Conservation (phyloP, 2,888 invertebrate species). For the Torymus aiolomorphi region DNA sequence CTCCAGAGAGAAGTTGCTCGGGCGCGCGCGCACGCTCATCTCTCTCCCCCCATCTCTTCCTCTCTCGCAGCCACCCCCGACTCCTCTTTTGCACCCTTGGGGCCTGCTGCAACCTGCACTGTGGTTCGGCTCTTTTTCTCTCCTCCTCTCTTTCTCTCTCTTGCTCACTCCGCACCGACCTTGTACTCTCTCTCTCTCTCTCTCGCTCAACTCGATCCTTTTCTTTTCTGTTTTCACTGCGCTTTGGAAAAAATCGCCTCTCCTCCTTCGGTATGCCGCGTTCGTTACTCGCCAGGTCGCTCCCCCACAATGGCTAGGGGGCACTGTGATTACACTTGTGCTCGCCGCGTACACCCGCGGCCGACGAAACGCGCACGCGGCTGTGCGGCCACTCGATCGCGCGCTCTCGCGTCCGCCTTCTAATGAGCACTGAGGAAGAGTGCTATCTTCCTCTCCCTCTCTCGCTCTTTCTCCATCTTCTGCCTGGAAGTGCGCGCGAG, state of each 20-base stretch:
- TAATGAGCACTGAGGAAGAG: conserved; percentile 39
- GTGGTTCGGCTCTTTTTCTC: conserved; percentile 45
- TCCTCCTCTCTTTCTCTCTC: conserved; percentile 13
- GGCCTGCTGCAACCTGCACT: conserved; percentile 51
- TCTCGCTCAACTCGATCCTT: conserved; percentile 37
- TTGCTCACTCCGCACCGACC: conserved; percentile 43
- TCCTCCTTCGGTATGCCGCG: conserved; percentile 4
- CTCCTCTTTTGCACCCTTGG: conserved; percentile 53
- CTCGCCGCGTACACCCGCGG: conserved; percentile 60
- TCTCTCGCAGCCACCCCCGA: conserved; percentile 59
- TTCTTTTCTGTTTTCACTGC: conserved; percentile 51
- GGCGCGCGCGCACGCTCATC: conserved; percentile 57
- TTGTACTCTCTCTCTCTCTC: conserved; percentile 41
- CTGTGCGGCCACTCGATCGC: conserved; percentile 48
- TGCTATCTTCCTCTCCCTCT: background rate
- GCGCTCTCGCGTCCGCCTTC: conserved; percentile 53
- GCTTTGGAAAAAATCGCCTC: conserved; percentile 42
- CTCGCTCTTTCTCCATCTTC: too few species aligned
- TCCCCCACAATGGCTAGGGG: conserved; percentile 67
- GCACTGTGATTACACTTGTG: conserved; percentile 73
- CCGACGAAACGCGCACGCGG: conserved; percentile 70
- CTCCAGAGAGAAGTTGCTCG: conserved; percentile 46
- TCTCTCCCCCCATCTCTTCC: conserved; percentile 58
- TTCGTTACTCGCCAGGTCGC: conserved; percentile 41
- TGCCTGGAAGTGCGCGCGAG: too few species aligned